Base-by-base conservation (phyloP, 2,888 invertebrate genomes). In the Idaea straminata region DNA sequence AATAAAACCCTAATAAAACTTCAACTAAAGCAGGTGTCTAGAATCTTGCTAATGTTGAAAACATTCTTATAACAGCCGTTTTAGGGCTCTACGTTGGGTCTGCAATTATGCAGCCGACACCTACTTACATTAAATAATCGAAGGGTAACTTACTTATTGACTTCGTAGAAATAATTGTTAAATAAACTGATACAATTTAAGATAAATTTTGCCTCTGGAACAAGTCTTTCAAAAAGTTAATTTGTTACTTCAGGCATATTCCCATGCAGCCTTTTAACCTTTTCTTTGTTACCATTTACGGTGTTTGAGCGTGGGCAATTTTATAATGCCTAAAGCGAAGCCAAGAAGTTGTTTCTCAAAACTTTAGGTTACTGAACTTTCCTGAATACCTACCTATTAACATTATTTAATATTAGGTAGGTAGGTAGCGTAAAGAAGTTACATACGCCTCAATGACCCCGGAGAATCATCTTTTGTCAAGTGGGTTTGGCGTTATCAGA, bases 391-490 rank as follows among this genome's bases (percentile, higher is more conserved):
- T 59, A 64, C 66, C 36, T 36, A 36, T 36, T 47, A 7, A 5
- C 47, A 47, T 47, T 47, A 47, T 47, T 47, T 47, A 47, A 47
- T 13, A 47, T 47, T 47, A 47, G 13, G 47, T 47, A 47, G 13
- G 13, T 47, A 47, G 13, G 47, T 47, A 67, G 66, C 68, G 68
- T 72, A 68, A 69, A 69, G 64, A 70, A 71, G 57, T 67, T 69
- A 67, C 65, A 64, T 68, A 71, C 70, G 72, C 70, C 70, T 65
- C 71, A 74, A 71, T 60, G 69, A 69, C 69, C 72, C 70, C 70
- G 64, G 64, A 72, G 70, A 70, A 74, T 74, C 67, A 70, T 69
- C 71, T 74, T 70, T 70, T 71, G 67, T 72, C 67, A 71, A 68
- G 47, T 10, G 47, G 69, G 70, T 66, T 64, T 64, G 68, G 66